phyloP scores from a whole-genome alignment of 1,140 invertebrate genomes.

The Penaeus vannamei region DNA sequence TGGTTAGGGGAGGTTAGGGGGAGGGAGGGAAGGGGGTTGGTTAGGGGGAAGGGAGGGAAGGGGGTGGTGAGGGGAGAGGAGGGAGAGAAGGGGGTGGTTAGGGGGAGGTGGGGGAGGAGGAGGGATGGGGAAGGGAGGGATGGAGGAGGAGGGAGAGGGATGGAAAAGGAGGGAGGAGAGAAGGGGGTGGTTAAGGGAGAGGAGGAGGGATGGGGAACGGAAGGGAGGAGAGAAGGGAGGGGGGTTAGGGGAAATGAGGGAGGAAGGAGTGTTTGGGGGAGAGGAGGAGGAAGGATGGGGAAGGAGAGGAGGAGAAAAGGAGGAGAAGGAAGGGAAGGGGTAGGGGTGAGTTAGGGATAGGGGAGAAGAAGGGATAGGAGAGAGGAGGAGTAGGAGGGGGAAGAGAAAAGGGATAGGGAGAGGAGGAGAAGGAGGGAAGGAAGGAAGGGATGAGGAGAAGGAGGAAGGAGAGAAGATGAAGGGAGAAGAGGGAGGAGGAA shows the following conservation, averaged over 20 bases:
- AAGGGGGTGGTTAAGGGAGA: too few relatives aligned
- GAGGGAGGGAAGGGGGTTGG: neutral
- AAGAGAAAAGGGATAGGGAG: neutral
- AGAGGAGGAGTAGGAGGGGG: neutral
- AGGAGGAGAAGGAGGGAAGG: neutral
- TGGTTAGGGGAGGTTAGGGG: neutral
- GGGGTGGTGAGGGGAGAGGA: neutral
- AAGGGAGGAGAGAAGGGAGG: neutral
- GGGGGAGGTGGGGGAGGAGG: neutral
- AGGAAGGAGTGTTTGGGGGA: neutral
- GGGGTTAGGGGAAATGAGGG: neutral
- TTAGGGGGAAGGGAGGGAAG: neutral
- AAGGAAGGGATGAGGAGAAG: neutral
- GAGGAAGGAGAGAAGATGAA: conserved; percentile 1
- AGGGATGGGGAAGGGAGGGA: neutral
- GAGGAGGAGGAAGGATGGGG: neutral
- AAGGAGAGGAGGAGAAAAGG: neutral
- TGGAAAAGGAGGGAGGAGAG: too few relatives aligned
- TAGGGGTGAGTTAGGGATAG: neutral
- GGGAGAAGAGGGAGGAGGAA: neutral
- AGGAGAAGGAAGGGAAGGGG: neutral
- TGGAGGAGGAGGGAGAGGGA: too few relatives aligned
- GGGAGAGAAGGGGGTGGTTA: neutral
- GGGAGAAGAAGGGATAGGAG: neutral
- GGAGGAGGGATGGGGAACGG: neutral